Evolutionary conservation across 2,797 vertebrate species (phyloP), one percentile per base, ranked within the genome.

Genomic region (Rousettus madagascariensis): DNA sequence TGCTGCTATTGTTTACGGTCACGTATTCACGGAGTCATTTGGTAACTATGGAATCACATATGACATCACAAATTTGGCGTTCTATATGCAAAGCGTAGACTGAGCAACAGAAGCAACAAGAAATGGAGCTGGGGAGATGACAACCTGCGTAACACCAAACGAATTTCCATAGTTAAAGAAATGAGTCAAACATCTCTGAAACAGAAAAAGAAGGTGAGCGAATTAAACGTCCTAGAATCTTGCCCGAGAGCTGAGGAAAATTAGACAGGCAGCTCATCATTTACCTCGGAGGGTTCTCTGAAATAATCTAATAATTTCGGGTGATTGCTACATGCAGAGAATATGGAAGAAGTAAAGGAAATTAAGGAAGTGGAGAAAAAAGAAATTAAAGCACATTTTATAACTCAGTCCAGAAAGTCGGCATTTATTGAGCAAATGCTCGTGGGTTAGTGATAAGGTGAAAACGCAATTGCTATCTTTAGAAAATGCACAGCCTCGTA

Each of bases 141-240:
- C 94, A 92, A 92, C 65, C 88, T 96, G 61, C 72, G 2, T 94
- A 95, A 96, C 91, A 94, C 74, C 80, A 33, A 84, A 97, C 94
- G 41, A 90, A 91, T 33, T 26, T 88, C 74, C 92, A 28, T 0
- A 16, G 8, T 80, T 78, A 72, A 94, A 94, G 80, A 97, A 75
- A 97, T 96, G 95, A 97, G 97, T 86, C 97, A 97, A 97, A 97
- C 97, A 28, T 66, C 93, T 11, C 30, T 90, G 69, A 97, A 92
- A 94, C 36, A 51, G 75, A 98, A 98, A 97, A 96, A 72, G 63
- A 97, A 97, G 95, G 90, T 92, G 17, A 97, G 93, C 79, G 61
- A 69, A 95, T 9, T 22, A 55, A 86, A 11, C 28, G 55, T 51
- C 78, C n/a, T 82, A 82, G 90, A 82, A 85, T 59, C 77, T 83